A percentile compares a stretch with the other conserved stretches of the same genome.
These are phyloP conservation scores for Stegophylla sp. DNA, from an alignment of 2,888 invertebrate species.

Conservation along the genomic window DNA sequence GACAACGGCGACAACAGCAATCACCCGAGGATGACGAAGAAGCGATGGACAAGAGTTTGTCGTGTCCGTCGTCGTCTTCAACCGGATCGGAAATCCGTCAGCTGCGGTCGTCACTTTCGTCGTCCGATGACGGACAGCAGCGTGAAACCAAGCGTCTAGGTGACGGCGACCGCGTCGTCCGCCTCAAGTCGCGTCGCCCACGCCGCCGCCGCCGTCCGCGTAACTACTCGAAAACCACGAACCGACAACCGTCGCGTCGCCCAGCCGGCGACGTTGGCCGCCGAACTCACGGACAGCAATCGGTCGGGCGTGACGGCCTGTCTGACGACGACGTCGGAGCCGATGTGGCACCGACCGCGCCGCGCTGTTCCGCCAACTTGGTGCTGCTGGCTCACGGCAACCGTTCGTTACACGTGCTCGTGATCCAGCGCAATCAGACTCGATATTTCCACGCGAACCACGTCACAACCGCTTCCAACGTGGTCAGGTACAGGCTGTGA, in stretches of 20 bases:
- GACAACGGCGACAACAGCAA: neutral
- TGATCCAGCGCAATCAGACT: conserved; percentile 14
- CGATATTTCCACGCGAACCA: too few relatives aligned
- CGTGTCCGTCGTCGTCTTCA: neutral
- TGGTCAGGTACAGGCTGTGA: conserved; percentile 9
- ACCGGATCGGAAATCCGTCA: neutral
- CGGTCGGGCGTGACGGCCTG: too few relatives aligned
- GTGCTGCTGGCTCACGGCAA: conserved; percentile 37
- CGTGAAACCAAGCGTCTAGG: too few relatives aligned
- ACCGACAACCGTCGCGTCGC: neutral
- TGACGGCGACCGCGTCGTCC: neutral
- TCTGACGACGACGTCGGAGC: neutral
- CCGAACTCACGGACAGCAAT: neutral
- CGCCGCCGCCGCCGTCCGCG: neutral
- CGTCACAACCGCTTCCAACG: neutral
- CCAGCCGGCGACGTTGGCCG: neutral
- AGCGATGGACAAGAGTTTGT: neutral
- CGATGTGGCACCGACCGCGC: neutral
- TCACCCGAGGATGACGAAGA: too few relatives aligned
- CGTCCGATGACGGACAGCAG: neutral
- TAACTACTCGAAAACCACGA: too few relatives aligned
- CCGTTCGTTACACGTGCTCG: conserved; percentile 35
- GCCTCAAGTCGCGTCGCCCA: too few relatives aligned
- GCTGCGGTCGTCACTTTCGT: neutral
- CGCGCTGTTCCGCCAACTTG: conserved; percentile 25